Percentiles rank a stretch among this genome's conserved stretches.
Evolutionary conservation across 2,888 invertebrate genomes (phyloP).

Genomic region (Graphium colonna): DNA sequence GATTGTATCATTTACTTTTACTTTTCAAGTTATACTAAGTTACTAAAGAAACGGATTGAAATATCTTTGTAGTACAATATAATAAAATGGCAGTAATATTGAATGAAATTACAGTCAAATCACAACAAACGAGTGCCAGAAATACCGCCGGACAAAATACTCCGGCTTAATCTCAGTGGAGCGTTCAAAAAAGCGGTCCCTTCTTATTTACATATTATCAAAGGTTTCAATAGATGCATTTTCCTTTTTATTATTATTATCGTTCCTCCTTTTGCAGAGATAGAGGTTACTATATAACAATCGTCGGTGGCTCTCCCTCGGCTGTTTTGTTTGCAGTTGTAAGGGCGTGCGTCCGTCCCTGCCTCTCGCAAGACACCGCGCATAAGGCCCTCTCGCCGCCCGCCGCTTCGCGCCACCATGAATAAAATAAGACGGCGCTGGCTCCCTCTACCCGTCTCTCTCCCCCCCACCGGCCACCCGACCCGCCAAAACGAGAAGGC

Average conservation of each 20-base stretch:
- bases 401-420: conserved; percentile 52
- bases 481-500: conserved; percentile 45
- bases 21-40: too few relatives aligned
- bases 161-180: too few relatives aligned
- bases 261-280: conserved; percentile 48
- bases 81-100: too few relatives aligned
- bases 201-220: conserved; percentile 45
- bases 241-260: conserved; percentile 54
- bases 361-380: conserved; percentile 45
- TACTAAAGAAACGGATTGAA: too few relatives aligned
- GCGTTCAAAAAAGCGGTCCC: too few relatives aligned
- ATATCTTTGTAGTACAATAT: too few relatives aligned
- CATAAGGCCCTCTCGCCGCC: conserved; percentile 50
- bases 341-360: conserved; percentile 49
- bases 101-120: too few relatives aligned
- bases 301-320: conserved; percentile 57
- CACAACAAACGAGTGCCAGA: too few relatives aligned
- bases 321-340: conserved; percentile 58
- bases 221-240: conserved; percentile 56
- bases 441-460: conserved; percentile 53
- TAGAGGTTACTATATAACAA: conserved; percentile 60
- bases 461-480: conserved; percentile 35
- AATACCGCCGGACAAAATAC: too few relatives aligned
- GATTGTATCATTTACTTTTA: too few relatives aligned
- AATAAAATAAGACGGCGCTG: conserved; percentile 65